Percentiles rank a stretch among this genome's conserved stretches.
These are phyloP conservation scores for Mythimna impura DNA, from an alignment of 2,888 invertebrate genomes.

Conservation along the genomic window DNA sequence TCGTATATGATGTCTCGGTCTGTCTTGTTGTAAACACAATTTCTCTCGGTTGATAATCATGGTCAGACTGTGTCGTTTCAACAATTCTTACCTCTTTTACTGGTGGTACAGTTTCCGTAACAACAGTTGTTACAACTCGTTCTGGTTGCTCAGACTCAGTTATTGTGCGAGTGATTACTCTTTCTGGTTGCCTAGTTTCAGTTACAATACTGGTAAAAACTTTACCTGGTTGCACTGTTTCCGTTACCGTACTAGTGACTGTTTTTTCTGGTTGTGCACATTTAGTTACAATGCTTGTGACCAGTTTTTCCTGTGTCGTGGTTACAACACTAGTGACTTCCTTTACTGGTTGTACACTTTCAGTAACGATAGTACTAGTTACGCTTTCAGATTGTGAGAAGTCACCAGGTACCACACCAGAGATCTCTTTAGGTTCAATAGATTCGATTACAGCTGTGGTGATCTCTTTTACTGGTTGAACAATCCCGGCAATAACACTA, in stretches of 20 bases:
- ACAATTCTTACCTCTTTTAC: conserved; percentile 60
- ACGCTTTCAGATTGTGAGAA: background rate
- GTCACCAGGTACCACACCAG: background rate
- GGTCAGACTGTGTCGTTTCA: conserved; percentile 43
- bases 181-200: conserved; percentile 14
- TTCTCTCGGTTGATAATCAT: conserved; percentile 58
- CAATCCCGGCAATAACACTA: conserved; percentile 1
- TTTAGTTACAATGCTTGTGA: background rate
- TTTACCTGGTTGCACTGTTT: conserved; percentile 42
- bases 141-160: conserved; percentile 29
- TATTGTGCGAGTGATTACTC: conserved; percentile 18
- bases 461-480: conserved; percentile 47
- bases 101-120: conserved; percentile 52
- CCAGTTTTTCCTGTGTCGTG: background rate
- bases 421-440: background rate
- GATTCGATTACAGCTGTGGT: background rate
- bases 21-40: conserved; percentile 72
- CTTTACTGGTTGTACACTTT: background rate
- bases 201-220: conserved; percentile 35
- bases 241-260: background rate
- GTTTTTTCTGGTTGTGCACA: conserved; percentile 46
- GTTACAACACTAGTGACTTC: background rate
- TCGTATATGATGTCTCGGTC: conserved; percentile 72
- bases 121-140: conserved; percentile 34
- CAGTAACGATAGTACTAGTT: background rate